Evolutionary conservation across 1,140 invertebrate species (phyloP).

Genomic region (Rhizoglyphus robini): DNA sequence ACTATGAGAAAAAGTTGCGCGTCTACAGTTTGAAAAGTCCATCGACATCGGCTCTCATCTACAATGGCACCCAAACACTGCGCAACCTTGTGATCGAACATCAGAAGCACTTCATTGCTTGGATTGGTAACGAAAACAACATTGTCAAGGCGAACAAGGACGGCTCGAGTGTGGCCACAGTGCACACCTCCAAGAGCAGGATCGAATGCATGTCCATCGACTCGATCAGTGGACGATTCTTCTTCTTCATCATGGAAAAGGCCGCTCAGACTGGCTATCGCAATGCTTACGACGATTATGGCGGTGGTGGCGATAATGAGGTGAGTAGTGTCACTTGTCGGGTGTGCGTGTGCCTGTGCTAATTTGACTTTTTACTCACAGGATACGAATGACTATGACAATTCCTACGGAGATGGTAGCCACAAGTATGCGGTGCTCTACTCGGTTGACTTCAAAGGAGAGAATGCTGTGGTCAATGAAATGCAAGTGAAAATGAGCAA

Average conservation of each 20-base stretch:
- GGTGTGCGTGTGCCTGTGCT: too few species aligned
- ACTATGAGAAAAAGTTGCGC: not conserved
- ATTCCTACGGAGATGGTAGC: too few species aligned
- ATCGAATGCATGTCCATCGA: not conserved
- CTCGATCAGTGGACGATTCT: not conserved
- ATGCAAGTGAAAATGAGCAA: not conserved
- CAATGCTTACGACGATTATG: not conserved
- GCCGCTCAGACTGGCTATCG: not conserved
- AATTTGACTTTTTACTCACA: too few species aligned
- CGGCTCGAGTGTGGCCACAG: constrained; percentile 18
- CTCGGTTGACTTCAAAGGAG: not conserved
- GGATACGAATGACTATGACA: too few species aligned
- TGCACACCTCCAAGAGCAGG: not conserved
- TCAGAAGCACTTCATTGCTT: not conserved
- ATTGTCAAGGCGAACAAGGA: not conserved
- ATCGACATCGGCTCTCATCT: not conserved
- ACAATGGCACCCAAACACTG: not conserved
- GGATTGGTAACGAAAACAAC: not conserved
- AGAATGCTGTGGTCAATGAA: not conserved
- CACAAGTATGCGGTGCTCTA: not conserved
- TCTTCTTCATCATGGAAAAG: not conserved
- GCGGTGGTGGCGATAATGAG: not conserved
- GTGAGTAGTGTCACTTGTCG: not conserved
- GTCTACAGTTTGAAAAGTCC: not conserved
- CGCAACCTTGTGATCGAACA: not conserved